These are phyloP conservation scores for Eira barbara DNA, from an alignment of 2,113 vertebrate species.

Conservation along the genomic window DNA sequence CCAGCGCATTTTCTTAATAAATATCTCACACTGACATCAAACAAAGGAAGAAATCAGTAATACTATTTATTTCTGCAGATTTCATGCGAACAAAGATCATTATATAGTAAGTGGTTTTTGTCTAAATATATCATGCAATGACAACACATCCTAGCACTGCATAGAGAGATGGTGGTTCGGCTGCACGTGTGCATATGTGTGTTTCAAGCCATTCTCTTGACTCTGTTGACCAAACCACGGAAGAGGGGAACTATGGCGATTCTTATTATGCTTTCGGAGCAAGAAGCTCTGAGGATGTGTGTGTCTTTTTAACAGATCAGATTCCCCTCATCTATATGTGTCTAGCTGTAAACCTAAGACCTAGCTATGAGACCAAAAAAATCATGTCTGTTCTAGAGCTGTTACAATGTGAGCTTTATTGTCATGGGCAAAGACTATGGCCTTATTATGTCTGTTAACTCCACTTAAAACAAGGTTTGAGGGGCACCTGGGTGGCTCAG, in stretches of 20 bases:
- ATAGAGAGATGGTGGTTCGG: neutral
- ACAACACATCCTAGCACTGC: neutral
- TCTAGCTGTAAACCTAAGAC: neutral
- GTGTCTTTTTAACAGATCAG: neutral
- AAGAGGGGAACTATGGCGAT: neutral
- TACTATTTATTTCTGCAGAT: slow-evolving; percentile 39
- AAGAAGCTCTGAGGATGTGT: neutral
- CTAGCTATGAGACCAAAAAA: neutral
- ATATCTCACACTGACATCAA: neutral
- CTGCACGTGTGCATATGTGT: neutral
- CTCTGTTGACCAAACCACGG: neutral
- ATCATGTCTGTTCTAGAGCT: neutral
- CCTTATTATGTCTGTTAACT: neutral
- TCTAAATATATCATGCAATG: slow-evolving; percentile 21
- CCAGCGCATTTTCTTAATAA: neutral
- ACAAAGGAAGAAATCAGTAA: slow-evolving; percentile 27
- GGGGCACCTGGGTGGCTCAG: no score
- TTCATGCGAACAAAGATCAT: slow-evolving; percentile 27
- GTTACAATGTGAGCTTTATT: neutral
- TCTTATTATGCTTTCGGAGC: neutral
- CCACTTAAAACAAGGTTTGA: neutral
- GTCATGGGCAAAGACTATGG: neutral
- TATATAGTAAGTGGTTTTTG: neutral
- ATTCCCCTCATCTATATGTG: neutral
- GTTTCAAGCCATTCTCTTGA: neutral